These are phyloP conservation scores for Denticeps clupeoides DNA, from an alignment of 2,797 vertebrate species.

Conservation along the genomic window DNA sequence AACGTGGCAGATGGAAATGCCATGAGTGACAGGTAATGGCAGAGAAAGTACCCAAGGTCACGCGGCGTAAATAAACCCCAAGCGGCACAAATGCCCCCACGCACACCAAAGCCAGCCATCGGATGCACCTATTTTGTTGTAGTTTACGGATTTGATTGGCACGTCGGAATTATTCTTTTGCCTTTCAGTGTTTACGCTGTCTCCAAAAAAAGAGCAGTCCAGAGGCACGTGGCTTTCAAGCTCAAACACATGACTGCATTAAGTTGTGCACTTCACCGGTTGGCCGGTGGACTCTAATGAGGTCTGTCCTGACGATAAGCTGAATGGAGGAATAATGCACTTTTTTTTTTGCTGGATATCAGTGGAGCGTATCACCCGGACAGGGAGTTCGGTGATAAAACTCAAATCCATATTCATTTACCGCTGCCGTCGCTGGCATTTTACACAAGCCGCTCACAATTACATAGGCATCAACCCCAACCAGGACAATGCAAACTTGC, in stretches of 20 bases:
- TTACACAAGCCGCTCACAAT: constrained; percentile 4
- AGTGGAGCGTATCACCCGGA: background rate
- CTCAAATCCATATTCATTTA: background rate
- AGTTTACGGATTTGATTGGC: background rate
- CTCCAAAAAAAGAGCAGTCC: too few species aligned
- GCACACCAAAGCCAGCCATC: background rate
- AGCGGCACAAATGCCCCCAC: background rate
- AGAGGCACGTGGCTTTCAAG: too few species aligned
- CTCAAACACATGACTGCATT: background rate
- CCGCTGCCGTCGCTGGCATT: background rate
- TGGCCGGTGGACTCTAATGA: background rate
- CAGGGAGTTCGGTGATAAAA: background rate
- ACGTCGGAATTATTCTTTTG: background rate
- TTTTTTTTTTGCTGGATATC: background rate
- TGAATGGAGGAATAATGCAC: background rate
- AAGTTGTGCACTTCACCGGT: background rate
- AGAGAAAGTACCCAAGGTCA: constrained; percentile 41
- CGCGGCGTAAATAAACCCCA: constrained; percentile 50
- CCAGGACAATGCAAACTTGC: background rate
- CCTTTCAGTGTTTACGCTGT: constrained; percentile 3
- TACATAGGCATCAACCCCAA: background rate
- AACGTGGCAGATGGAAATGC: constrained; percentile 41
- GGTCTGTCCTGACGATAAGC: background rate
- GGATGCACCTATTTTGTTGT: constrained; percentile 3
- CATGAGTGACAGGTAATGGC: constrained; percentile 49